Evolutionary conservation across 2,113 vertebrate species (phyloP), one percentile per base, ranked within the genome.

Genomic region (Balaenoptera acutorostrata): DNA sequence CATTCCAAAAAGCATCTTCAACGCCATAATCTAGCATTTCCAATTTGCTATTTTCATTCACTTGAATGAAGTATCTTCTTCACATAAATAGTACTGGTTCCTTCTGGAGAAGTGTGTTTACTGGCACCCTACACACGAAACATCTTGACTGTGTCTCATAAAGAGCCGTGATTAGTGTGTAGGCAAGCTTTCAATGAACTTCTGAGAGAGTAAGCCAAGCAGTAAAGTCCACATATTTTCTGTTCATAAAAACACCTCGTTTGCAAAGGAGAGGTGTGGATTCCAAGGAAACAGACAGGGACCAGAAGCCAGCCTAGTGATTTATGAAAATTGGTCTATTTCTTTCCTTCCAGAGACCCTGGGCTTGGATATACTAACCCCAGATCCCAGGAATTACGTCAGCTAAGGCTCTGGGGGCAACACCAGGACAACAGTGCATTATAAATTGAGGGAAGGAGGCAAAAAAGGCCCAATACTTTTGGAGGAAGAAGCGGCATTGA

Each of bases 21-120:
- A 8, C 7, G 44, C 52, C 49, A 74, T 25, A 31, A 39, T 52
- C 82, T 66, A 89, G 33, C 41, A 68, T 31, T 33, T 21, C 96
- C 55, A 93, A 96, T 77, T 59, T 68, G 84, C 92, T 95, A 72
- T 92, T 97, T 81, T 49, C 71, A 93, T 77, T 94, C 90, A 44
- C 29, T 84, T 96, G 95, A 97, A 98, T 94, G 97, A 97, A 90
- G 96, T 49, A 74, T 71, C 77, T 92, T 44, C 90, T 95, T 87
- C 77, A 83, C 93, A 59, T 84, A 96, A 92, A 74, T 20, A 84
- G 88, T 6, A 20, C 61, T 6, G 1, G 29, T 64, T 86, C 69
- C 93, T 97, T 41, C 88, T 44, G 36, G 49, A 94, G 88, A 84
- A 94, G 64, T n/a, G 41, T 61, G 93, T 89, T 90, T 74, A 90